Conservation (phyloP, 2,797 vertebrate species). For the Schizopygopsis pylzovi region DNA sequence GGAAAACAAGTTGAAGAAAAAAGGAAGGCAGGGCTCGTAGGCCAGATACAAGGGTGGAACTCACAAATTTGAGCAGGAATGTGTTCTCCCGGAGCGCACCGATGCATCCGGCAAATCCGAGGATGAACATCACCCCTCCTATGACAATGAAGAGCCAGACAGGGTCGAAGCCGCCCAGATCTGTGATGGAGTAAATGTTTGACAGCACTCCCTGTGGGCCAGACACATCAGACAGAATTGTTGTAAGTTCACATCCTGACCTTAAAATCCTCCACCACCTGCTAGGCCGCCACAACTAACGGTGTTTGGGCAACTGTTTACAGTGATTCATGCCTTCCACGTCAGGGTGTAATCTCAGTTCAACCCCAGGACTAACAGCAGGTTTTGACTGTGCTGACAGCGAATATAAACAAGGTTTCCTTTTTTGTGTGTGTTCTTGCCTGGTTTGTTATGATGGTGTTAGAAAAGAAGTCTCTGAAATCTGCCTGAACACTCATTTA, state of each 20-base stretch:
- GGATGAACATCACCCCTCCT: slow-evolving; percentile 89
- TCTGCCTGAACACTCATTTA: not conserved
- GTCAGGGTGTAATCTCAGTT: slow-evolving; percentile 14
- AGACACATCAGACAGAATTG: slow-evolving; percentile 36
- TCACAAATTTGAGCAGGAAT: slow-evolving; percentile 91
- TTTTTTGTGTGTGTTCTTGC: slow-evolving; percentile 3
- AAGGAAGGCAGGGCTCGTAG: slow-evolving; percentile 3
- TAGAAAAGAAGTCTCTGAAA: not conserved
- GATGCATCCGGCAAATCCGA: slow-evolving; percentile 92
- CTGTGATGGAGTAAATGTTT: slow-evolving; percentile 91
- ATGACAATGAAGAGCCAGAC: slow-evolving; percentile 95
- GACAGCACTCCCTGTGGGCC: slow-evolving; percentile 86
- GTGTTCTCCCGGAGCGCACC: slow-evolving; percentile 92
- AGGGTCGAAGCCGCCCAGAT: slow-evolving; percentile 90
- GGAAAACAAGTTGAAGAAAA: slow-evolving; percentile 34
- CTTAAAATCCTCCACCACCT: slow-evolving; percentile 34
- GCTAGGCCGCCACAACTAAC: slow-evolving; percentile 9
- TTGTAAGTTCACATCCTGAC: slow-evolving; percentile 27
- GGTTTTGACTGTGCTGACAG: slow-evolving; percentile 6
- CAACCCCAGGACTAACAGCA: not conserved
- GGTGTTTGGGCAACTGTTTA: slow-evolving; percentile 12
- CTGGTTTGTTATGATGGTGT: not conserved
- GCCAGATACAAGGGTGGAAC: slow-evolving; percentile 55
- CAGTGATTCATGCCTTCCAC: slow-evolving; percentile 17
- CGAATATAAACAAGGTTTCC: not conserved